A percentile compares a stretch with the other conserved stretches of the same genome.
phyloP scores from a whole-genome alignment of 2,113 vertebrate species.

The Butorides virescens region DNA sequence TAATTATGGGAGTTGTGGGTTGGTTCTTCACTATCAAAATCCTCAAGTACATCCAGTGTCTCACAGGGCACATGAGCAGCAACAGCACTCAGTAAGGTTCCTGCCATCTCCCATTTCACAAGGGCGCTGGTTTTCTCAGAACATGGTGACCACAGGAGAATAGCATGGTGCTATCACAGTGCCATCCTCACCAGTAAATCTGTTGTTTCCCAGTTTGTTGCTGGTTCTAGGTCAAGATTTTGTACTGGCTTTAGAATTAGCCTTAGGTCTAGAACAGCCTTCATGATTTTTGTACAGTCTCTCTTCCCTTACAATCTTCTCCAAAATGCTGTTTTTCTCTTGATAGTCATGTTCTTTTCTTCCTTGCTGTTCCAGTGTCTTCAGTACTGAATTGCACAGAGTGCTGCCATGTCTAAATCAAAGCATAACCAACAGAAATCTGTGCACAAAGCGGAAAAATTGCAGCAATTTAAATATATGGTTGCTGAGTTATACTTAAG shows the following conservation, averaged over 20 bases:
- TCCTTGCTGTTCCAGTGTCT: not conserved
- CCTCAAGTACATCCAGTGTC: not conserved
- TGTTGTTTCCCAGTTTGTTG: not conserved
- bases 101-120: not conserved
- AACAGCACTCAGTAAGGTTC: constrained; percentile 4
- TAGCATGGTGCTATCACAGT: not conserved
- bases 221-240: not conserved
- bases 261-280: not conserved
- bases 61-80: not conserved
- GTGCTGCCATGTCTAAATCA: not conserved
- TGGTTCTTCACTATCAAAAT: constrained; percentile 18
- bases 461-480: not conserved
- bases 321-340: not conserved
- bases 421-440: not conserved
- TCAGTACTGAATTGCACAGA: not conserved
- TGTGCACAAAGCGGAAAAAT: not conserved
- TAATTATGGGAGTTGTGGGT: not conserved
- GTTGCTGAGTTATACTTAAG: not conserved
- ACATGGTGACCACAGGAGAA: not conserved
- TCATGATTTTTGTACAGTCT: not conserved
- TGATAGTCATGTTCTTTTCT: not conserved
- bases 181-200: not conserved
- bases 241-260: not conserved
- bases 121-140: not conserved
- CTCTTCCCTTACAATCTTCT: not conserved